Evolutionary conservation across 2,888 invertebrate species (phyloP).

Genomic region (Cremastobaeus sp.): DNA sequence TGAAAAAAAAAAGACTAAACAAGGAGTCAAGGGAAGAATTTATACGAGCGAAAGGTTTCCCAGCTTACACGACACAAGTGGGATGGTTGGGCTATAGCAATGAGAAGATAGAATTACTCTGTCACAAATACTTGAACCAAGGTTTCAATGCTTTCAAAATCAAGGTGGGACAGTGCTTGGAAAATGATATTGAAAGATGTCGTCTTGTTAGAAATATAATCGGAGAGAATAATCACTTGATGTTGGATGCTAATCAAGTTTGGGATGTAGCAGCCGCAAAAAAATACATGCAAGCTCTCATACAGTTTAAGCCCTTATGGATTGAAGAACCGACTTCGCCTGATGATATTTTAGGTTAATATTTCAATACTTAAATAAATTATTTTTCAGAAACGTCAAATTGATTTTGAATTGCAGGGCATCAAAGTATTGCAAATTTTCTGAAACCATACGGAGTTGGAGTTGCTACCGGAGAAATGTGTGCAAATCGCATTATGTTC

Average conservation of each 20-base stretch:
- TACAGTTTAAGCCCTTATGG: conserved; percentile 88
- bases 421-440: conserved; percentile 85
- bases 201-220: conserved; percentile 86
- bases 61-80: conserved; percentile 92
- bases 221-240: conserved; percentile 87
- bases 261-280: conserved; percentile 92
- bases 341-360: conserved; percentile 89
- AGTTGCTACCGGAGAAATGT: conserved; percentile 95
- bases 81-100: conserved; percentile 94
- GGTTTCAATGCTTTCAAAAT: conserved; percentile 92
- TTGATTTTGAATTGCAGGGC: conserved; percentile 14
- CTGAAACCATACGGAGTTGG: conserved; percentile 86
- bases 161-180: conserved; percentile 90
- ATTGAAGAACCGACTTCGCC: conserved; percentile 96
- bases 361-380: not conserved
- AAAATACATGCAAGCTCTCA: conserved; percentile 89
- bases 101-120: conserved; percentile 84
- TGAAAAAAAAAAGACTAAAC: conserved; percentile 81
- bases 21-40: conserved; percentile 83
- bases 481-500: conserved; percentile 94
- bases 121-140: conserved; percentile 84
- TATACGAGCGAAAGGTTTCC: conserved; percentile 85
- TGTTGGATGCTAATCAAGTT: conserved; percentile 93
- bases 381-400: not conserved
- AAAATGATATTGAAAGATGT: conserved; percentile 87